Evolutionary conservation across 2,797 vertebrate genomes (phyloP).

Genomic region (Thalassophryne amazonica): DNA sequence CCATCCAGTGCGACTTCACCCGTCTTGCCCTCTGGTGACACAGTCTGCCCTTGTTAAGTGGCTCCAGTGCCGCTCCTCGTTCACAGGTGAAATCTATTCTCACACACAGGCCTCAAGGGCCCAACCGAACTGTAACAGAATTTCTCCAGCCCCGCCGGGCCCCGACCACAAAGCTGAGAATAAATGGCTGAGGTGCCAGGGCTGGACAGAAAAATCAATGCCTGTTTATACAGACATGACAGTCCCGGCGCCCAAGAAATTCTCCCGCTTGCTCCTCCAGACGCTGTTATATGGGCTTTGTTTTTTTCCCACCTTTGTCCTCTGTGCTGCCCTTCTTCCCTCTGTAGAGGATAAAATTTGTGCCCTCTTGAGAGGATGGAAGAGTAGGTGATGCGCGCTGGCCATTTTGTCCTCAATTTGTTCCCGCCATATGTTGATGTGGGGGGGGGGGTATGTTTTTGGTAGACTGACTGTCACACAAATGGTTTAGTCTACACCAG

Average conservation of each 20-base stretch:
- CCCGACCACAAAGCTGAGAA: slow-evolving; percentile 97
- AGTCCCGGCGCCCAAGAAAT: slow-evolving; percentile 82
- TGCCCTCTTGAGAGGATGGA: slow-evolving; percentile 46
- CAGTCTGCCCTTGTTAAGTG: slow-evolving; percentile 75
- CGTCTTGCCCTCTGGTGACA: slow-evolving; percentile 70
- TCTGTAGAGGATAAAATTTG: slow-evolving; percentile 56
- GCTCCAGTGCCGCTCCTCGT: slow-evolving; percentile 73
- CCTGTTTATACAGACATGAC: slow-evolving; percentile 99
- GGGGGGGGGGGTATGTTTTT: slow-evolving; percentile 36
- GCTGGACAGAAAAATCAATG: slow-evolving; percentile 99
- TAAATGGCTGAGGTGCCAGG: slow-evolving; percentile 98
- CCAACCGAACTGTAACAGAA: slow-evolving; percentile 98
- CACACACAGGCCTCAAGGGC: slow-evolving; percentile 96
- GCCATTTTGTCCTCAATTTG: slow-evolving; percentile 64
- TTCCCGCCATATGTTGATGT: slow-evolving; percentile 36
- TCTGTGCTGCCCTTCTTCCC: slow-evolving; percentile 28
- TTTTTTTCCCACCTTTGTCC: slow-evolving; percentile 12
- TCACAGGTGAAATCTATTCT: slow-evolving; percentile 99
- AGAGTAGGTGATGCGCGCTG: slow-evolving; percentile 44
- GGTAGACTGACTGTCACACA: slow-evolving; percentile 54
- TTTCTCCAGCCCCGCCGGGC: slow-evolving; percentile 94
- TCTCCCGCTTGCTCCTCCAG: slow-evolving; percentile 64
- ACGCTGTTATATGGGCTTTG: slow-evolving; percentile 44
- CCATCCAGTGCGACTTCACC: slow-evolving; percentile 66
- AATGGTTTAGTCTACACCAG: slow-evolving; percentile 15